Base-by-base conservation (phyloP, 2,888 invertebrate species). In the Mimachlamys varia region DNA sequence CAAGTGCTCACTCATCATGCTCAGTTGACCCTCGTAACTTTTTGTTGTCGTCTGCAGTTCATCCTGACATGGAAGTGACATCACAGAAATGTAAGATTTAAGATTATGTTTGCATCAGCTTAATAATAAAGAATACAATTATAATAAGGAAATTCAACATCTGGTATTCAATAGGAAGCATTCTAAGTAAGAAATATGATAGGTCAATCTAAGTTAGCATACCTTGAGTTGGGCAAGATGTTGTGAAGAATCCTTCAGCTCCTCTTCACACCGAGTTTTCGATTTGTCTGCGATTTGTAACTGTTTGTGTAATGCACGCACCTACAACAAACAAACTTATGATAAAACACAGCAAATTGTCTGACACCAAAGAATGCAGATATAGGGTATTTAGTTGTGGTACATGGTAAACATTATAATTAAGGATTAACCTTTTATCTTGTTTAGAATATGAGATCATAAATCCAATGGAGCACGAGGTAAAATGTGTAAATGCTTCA, bases 1-100 rank as follows among this genome's bases (percentile, higher is more conserved):
- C 94, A 98, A 97, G 97, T 98, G 98, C 94, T 98, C 98, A 93
- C 98, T 98, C 98, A 98, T 98, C 91, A 98, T 98, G 94, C 98
- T 98, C 90, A 98, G 97, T 96, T 98, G 98, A 55, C 97, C 97
- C 96, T 98, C 98, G 97, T 98, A 97, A 97, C 97, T 97, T 62
- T 96, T 95, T 50, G 97, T 97, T 3, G 97, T 97, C n/a, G 97
- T 97, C 92, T 97, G 97, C 88, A 98, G 97, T 96, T 98, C 98
- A 96, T 98, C 98, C 96, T 98, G 89, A 0, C n/a, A 89, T 17
- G 12, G 3, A 53, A 53, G n/a, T 53, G 15, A 53, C 15, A 15
- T 53, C 17, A 17, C 5, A 53, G 1, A 53, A 53, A 53, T 12
- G 19, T 53, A 0, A 12, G 19, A 19, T 53, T 53, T 17, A 17